Base-by-base conservation (phyloP, 2,113 vertebrate species). In the Alaudala cheleensis region DNA sequence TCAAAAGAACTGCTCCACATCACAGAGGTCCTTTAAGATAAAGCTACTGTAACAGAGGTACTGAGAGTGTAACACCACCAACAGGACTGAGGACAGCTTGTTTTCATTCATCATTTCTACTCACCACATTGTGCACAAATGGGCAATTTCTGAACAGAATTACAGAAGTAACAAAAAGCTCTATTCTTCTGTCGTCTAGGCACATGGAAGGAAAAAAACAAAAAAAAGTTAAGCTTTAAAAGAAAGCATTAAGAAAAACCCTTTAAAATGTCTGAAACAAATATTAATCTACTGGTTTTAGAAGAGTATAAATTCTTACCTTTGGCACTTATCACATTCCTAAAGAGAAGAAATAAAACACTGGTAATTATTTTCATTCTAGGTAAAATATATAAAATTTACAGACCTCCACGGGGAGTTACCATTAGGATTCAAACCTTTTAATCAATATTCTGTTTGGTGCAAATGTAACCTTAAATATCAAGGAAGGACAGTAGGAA, bases 311-410 rank as follows among this genome's bases (percentile, higher is more conserved):
- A 86, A 73, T 39, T 92, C 96, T 98, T 97, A 99, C 99, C 99
- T 99, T 97, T 99, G 99, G 93, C 99, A 99, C 94, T 99, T 99
- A 94, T 99, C 99, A 97, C 99, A 99, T 73, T 99, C 99, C 99
- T 99, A 90, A 74, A 97, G 97, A 94, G 97, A 79, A 94, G 80
- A 95, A 93, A 76, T 34, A 42, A 92, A 76, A 93, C 39, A 73
- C 5, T 20, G 5, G 86, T 94, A 76, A 97, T 91, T 81, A 95
- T 71, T 95, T 95, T 92, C 72, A 86, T 91, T 66, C 33, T 10
- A 25, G 6, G 29, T 53, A 92, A 95, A 89, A 90, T 10, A 88
- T 2, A 28, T 18, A 45, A 67, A 80, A 79, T 60, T 53, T 80
- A 78, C 53, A 95, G 70, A n/a, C 22, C 33, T 61, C 20, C 7